Base-by-base conservation (phyloP, 2,113 vertebrate species). In the Peromyscus polionotus region DNA sequence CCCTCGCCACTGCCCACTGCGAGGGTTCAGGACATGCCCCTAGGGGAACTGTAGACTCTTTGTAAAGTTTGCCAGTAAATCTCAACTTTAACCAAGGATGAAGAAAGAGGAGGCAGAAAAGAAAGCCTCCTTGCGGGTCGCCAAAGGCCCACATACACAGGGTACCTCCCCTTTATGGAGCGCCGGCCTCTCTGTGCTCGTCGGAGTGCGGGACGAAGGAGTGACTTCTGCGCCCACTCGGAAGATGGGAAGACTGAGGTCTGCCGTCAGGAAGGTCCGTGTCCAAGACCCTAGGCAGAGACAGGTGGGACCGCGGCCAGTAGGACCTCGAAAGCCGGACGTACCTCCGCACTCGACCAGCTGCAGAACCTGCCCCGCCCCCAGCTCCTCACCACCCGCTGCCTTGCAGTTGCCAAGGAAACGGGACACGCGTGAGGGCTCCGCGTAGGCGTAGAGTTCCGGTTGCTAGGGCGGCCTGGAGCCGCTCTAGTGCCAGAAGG, bases 371-470 rank as follows among this genome's bases (percentile, higher is more conserved):
- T 33, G 65, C 51, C 36, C 65, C 22, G 9, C 20, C 45, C 45
- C 63, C 48, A 33, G 48, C n/a, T 28, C 24, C 10, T 84, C 16
- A 1, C 1, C 45, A 1, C 7, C 2, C 1, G 1, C 4, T 2
- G 0, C 57, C 0, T 11, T 1, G 31, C 10, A 28, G 96, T 98
- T 97, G 91, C 98, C 96, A 79, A 0, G 92, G 98, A 57, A 98
- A 98, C 98, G 9, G 51, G 45, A 13, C 36, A 12, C 42, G 48
- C 68, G 9, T 12, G 36, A 5, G 6, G 28, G 89, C 68, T 83
- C 3, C 97, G 97, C 98, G 97, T 98, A 98, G 59, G 96, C 96
- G 95, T 92, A 17, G 95, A 94, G 95, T 97, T 85, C 36, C 85
- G 1, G 97, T 98, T 98, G 98, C 96, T 96, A 98, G 94, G 97